Percentiles rank a stretch among this genome's conserved stretches.
phyloP scores from a whole-genome alignment of 2,888 invertebrate species.

The Euzophera pinguis region DNA sequence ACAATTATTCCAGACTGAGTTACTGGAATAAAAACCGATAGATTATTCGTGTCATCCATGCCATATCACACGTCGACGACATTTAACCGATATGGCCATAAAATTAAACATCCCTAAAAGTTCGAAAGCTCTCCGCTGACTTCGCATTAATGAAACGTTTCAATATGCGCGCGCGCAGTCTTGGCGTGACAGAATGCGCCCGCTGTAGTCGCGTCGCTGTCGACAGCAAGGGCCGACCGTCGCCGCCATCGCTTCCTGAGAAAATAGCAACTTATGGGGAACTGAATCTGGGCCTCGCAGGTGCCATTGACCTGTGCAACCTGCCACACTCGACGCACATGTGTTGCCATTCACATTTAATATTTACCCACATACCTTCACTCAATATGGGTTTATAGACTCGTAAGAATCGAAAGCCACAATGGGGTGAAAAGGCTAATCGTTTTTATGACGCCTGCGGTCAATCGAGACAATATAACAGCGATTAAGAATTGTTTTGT shows the following conservation, averaged over 20 bases:
- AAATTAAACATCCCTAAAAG: slow-evolving; percentile 50
- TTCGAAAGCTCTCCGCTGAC: slow-evolving; percentile 50
- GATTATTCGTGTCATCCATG: slow-evolving; percentile 38
- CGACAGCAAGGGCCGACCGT: slow-evolving; percentile 22
- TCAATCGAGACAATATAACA: slow-evolving; percentile 22
- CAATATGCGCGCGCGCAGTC: slow-evolving; percentile 68
- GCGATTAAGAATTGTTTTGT: neutral
- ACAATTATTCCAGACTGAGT: slow-evolving; percentile 29
- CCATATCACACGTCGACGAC: slow-evolving; percentile 38
- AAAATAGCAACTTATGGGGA: slow-evolving; percentile 77
- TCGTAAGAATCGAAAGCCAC: slow-evolving; percentile 49
- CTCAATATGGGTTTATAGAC: slow-evolving; percentile 54
- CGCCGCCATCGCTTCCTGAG: slow-evolving; percentile 62
- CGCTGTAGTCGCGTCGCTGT: slow-evolving; percentile 30
- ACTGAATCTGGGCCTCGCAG: slow-evolving; percentile 70
- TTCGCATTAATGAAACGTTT: slow-evolving; percentile 68
- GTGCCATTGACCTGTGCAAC: slow-evolving; percentile 70
- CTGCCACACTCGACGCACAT: slow-evolving; percentile 57
- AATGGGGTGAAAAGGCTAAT: slow-evolving; percentile 41
- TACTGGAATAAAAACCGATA: slow-evolving; percentile 30
- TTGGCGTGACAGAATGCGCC: slow-evolving; percentile 72
- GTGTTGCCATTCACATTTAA: slow-evolving; percentile 64
- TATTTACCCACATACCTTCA: slow-evolving; percentile 55
- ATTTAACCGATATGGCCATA: slow-evolving; percentile 41
- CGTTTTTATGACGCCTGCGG: slow-evolving; percentile 42